Conservation (phyloP, 2,888 invertebrate genomes). For the Acleris laterana region DNA sequence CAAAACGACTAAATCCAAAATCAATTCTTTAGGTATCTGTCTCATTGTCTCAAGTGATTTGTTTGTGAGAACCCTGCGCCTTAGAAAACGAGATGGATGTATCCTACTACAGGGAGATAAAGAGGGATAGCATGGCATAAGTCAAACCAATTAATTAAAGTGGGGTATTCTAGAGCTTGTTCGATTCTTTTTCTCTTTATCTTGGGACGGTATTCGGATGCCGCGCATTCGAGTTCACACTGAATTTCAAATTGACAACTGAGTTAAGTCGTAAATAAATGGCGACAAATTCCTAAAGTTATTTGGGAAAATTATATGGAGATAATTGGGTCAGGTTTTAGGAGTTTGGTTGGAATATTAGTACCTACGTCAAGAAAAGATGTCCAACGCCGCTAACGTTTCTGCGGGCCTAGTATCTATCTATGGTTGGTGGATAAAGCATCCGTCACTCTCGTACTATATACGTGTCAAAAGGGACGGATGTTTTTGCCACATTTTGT, state of each 20-base stretch:
- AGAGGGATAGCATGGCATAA: slow-evolving; percentile 49
- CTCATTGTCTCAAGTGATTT: slow-evolving; percentile 75
- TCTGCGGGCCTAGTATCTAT: too few relatives aligned
- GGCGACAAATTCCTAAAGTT: slow-evolving; percentile 31
- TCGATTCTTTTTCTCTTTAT: slow-evolving; percentile 63
- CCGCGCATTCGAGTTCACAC: slow-evolving; percentile 67
- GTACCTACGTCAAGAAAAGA: too few relatives aligned
- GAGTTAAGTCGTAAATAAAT: slow-evolving; percentile 45
- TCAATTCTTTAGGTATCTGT: slow-evolving; percentile 51
- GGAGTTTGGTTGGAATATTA: too few relatives aligned
- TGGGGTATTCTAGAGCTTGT: slow-evolving; percentile 64
- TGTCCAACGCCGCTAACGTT: too few relatives aligned
- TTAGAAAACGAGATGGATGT: slow-evolving; percentile 48
- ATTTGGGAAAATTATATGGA: slow-evolving; percentile 10
- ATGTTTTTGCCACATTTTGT: too few relatives aligned
- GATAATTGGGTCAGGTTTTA: too few relatives aligned
- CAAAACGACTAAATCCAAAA: slow-evolving; percentile 39
- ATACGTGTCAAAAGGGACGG: too few relatives aligned
- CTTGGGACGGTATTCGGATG: slow-evolving; percentile 58
- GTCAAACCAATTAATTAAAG: slow-evolving; percentile 69
- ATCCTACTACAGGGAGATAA: slow-evolving; percentile 30
- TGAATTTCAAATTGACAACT: slow-evolving; percentile 68
- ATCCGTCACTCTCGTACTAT: too few relatives aligned
- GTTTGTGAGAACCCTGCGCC: slow-evolving; percentile 62
- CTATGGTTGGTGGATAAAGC: too few relatives aligned